Conservation (phyloP, 37 sponge, comb jelly and placozoan species). For the Hexactinellida sp. region DNA sequence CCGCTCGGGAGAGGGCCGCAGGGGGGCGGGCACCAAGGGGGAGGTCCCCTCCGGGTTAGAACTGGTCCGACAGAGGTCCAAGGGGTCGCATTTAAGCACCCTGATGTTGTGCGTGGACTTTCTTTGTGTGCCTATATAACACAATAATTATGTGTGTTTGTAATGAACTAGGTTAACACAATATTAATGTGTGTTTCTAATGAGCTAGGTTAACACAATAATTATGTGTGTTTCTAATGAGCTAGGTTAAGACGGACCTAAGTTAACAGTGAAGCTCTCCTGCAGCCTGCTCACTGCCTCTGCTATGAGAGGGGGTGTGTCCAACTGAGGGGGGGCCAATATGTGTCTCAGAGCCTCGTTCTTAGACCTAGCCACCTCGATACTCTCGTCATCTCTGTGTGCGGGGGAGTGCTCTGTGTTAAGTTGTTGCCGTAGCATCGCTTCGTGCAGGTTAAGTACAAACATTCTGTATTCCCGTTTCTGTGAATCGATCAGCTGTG, state of each 20-base stretch:
- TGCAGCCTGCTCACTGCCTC: slow-evolving; percentile 19
- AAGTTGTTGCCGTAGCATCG: slow-evolving; percentile 9
- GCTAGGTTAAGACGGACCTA: slow-evolving; percentile 30
- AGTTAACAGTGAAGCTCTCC: slow-evolving; percentile 80
- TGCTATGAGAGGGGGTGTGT: neutral
- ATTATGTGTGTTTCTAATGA: neutral
- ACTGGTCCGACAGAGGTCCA: slow-evolving; percentile 39
- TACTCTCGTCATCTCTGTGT: neutral
- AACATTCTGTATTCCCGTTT: slow-evolving; percentile 55
- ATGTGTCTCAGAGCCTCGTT: neutral
- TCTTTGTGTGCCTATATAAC: slow-evolving; percentile 64
- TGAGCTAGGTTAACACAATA: neutral
- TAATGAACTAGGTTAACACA: too few species aligned
- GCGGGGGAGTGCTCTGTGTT: neutral
- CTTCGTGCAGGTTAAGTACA: slow-evolving; percentile 37
- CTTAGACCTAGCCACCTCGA: neutral
- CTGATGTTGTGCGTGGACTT: slow-evolving; percentile 76
- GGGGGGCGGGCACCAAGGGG: neutral
- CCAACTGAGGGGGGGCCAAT: neutral
- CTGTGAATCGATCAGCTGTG: slow-evolving; percentile 41
- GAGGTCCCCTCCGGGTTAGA: neutral
- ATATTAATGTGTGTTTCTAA: neutral
- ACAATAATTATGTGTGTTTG: slow-evolving; percentile 22
- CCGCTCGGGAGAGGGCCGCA: slow-evolving; percentile 45
- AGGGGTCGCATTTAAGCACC: slow-evolving; percentile 49